Conservation (phyloP, 2,797 vertebrate genomes). For the Balearica regulorum region DNA sequence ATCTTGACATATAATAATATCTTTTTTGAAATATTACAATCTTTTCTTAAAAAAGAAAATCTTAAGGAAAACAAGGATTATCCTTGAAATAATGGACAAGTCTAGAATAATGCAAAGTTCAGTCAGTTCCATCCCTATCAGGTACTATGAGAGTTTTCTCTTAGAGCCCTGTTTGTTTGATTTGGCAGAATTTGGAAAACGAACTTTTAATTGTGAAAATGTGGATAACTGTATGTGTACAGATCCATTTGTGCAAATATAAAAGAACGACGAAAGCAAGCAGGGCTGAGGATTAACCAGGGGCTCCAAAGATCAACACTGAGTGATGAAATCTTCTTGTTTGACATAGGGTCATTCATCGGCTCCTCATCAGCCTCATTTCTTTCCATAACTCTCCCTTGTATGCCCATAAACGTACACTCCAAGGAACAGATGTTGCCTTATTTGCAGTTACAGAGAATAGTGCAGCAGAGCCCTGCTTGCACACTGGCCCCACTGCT, state of each 20-base stretch:
- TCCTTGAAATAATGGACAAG: background rate
- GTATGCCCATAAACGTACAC: background rate
- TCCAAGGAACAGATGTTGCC: background rate
- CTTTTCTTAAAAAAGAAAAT: background rate
- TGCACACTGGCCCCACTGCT: background rate
- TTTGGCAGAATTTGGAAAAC: background rate
- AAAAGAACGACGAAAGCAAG: background rate
- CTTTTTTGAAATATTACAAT: background rate
- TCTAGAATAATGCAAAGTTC: background rate
- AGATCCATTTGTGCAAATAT: background rate
- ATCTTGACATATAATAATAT: background rate
- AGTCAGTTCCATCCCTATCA: background rate
- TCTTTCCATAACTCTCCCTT: background rate
- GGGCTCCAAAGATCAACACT: background rate
- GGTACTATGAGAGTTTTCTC: background rate
- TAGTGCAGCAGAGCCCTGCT: background rate
- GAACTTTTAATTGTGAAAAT: background rate
- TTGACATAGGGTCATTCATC: background rate
- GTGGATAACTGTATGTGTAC: fast-evolving
- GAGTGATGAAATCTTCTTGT: background rate
- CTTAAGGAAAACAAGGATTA: background rate
- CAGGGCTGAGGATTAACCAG: background rate
- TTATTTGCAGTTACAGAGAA: background rate
- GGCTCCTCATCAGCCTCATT: background rate
- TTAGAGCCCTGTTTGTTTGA: background rate